phyloP scores from a whole-genome alignment of 2,888 invertebrate species.

The Drosophila sordidula region DNA sequence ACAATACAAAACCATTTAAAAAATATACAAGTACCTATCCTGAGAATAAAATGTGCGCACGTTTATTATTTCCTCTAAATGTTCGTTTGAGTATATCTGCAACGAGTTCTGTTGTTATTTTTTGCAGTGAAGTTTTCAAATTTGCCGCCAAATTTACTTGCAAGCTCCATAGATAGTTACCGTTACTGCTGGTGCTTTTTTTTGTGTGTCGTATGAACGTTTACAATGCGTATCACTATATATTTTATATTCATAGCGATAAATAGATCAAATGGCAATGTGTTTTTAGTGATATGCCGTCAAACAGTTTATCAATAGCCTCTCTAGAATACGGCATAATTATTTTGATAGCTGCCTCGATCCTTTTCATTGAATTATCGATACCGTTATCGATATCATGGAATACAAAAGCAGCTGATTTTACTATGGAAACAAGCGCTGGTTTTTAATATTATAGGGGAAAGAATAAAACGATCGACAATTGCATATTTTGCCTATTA shows the following conservation, averaged over 20 bases:
- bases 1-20: slow-evolving; percentile 61
- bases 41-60: slow-evolving; percentile 82
- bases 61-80: slow-evolving; percentile 82
- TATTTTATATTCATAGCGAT: not conserved
- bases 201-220: not conserved
- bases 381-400: not conserved
- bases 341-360: not conserved
- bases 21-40: slow-evolving; percentile 84
- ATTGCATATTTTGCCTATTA: too few relatives aligned
- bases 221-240: not conserved
- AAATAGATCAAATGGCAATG: not conserved
- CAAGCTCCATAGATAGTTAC: not conserved
- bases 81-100: slow-evolving; percentile 60
- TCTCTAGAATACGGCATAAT: not conserved
- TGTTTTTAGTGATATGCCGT: too few relatives aligned
- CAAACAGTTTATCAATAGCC: too few relatives aligned
- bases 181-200: not conserved
- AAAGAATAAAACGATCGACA: too few relatives aligned
- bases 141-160: not conserved
- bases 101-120: not conserved
- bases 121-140: slow-evolving; percentile 1
- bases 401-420: not conserved
- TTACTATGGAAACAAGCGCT: not conserved
- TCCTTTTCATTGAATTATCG: not conserved
- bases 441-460: not conserved